Base-by-base conservation (phyloP, 1,140 invertebrate genomes). In the Pseudachorutes palmiensis region DNA sequence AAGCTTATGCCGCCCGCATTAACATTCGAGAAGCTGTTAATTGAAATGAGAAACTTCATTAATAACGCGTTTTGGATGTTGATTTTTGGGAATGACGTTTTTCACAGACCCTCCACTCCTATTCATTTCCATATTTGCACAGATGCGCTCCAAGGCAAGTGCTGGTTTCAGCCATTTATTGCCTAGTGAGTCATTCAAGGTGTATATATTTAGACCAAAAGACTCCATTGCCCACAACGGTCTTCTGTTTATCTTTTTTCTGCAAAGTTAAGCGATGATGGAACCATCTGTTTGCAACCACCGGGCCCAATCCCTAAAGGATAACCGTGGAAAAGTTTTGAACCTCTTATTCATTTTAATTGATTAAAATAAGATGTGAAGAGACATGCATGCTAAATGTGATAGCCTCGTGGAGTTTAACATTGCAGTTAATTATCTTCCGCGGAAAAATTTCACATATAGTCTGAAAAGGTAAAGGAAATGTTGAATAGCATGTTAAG, bases 161-260 rank as follows among this genome's bases (percentile, higher is more conserved):
- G 36, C 9, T 45, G 36, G 19, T 45, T 45, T 45, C 19, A 9
- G 36, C 36, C 36, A 45, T 45, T 45, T 45, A 55, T 55, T 55
- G 51, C 12, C 12, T n/a, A n/a, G 24, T 55, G 51, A 55, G 51
- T 55, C 51, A 55, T 26, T 24, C 51, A 16, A 55, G 51, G 51
- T 55, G 24, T 55, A 41, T 41, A 41, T 55, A 14, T 55, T 45
- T 12, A 19, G 36, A 12, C 36, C 19, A 9, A 45, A 45, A 45
- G 36, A 45, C 36, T 45, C 19, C 19, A 45, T 45, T 45, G 19
- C 9, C 36, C 9, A 45, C 36, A 26, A 16, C 24, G 51, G 5
- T 5, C 5, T 14, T 55, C 51, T 55, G 51, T 55, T 55, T 55
- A 55, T 22, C 51, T 55, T 55, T 55, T 55, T 55, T 55, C 5